Evolutionary conservation across 2,888 invertebrate genomes (phyloP).

Genomic region (Patella ulyssiponensis): DNA sequence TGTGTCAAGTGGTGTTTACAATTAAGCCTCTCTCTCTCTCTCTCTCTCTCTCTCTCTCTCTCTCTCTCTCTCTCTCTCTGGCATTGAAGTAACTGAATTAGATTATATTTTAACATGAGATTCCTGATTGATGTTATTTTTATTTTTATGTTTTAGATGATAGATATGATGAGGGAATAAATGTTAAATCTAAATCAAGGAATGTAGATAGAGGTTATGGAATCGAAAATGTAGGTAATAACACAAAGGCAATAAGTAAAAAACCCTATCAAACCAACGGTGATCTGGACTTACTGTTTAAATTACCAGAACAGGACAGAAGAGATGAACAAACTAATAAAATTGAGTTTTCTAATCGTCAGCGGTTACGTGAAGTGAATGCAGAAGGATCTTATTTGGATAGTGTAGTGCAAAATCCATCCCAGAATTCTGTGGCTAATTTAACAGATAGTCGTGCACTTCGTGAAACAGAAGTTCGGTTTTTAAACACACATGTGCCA

Average conservation of each 20-base stretch:
- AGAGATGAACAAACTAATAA: neutral
- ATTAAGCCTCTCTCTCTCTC: no score
- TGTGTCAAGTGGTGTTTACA: no score
- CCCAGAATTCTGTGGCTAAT: conserved; percentile 41
- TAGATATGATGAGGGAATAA: neutral
- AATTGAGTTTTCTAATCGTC: conserved; percentile 44
- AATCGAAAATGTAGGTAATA: neutral
- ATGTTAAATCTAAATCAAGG: neutral
- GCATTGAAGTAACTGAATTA: no score
- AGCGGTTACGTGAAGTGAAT: conserved; percentile 43
- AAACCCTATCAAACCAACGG: neutral
- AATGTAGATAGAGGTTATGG: neutral
- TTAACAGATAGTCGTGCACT: conserved; percentile 58
- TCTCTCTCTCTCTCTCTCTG: no score
- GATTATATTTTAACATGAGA: no score
- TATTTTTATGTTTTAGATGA: neutral
- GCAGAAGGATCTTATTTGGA: conserved; percentile 47
- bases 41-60: no score
- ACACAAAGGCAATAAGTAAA: neutral
- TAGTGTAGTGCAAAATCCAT: conserved; percentile 25
- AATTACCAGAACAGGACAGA: neutral
- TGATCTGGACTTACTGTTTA: neutral
- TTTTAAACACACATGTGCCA: conserved; percentile 52
- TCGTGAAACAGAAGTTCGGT: conserved; percentile 60
- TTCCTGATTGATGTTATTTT: neutral